Evolutionary conservation across 2,888 invertebrate species (phyloP), one percentile per base, ranked within the genome.

Genomic region (Chesias legatella): DNA sequence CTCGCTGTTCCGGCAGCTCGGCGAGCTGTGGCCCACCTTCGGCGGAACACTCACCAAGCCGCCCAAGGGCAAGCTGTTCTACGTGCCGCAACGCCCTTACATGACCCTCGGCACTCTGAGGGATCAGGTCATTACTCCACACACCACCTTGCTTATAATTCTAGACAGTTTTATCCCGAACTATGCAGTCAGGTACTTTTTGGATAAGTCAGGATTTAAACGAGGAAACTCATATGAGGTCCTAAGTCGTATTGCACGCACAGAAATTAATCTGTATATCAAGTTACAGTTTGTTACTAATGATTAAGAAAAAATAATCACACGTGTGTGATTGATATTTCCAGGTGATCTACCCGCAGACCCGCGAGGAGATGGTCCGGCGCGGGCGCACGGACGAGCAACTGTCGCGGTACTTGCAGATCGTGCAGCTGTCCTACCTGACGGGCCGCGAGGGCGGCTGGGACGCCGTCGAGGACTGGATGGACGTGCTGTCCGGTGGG

Each of bases 21-120:
- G 99, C 28, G 98, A 98, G 90, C 84, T 99, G 41, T 99, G 99
- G 99, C 99, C 99, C 0, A 90, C 97, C 41, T 98, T 98, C 90
- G 96, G 97, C 11, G 98, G 98, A 1, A 92, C 92, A 3, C 88
- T 99, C 37, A 97, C 95, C 1, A 99, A 99, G 81, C 99, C 99
- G n/a, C 95, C 95, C 0, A 92, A 94, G 43, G 96, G 96, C 10
- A 98, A 98, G 73, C 91, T 99, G 13, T 99, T 99, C 89, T 98
- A 98, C 73, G 97, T 99, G 64, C 99, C 99, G 0, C 96, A 98
- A 85, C 83, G 98, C 53, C 99, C 99, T 0, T 99, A 99, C 74
- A 99, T 99, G 99, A 98, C 98, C 0, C 88, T 99, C 3, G 99
- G 99, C 0, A 95, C 96, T 1, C 84, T 99, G 25, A 88, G 98